Base-by-base conservation (phyloP, 1,140 invertebrate genomes). In the Calosoma granatense region DNA sequence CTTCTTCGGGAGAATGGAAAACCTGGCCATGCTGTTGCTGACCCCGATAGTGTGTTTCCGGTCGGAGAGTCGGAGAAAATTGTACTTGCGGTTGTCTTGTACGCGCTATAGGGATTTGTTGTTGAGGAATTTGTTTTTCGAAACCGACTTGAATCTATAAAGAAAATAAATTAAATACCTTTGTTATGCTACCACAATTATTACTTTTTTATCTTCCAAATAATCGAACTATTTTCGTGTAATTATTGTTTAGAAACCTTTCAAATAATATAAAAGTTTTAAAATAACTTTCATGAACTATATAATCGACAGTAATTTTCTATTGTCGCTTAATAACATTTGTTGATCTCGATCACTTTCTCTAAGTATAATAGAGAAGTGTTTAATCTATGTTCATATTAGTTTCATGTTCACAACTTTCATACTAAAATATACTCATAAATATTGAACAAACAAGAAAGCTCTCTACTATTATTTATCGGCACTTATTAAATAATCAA, bases 1-100 rank as follows among this genome's bases (percentile, higher is more conserved):
- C 86, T 66, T 90, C 87, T 68, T 92, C 88, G 1, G 88, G 86
- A 17, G 86, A 87, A 58, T 86, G 81, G 69, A 88, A 92, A 3
- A 90, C 87, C 67, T 88, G 86, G 9, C 70, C 72, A 61, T 64
- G 72, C 59, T 64, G 69, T 64, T 66, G 73, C 65, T 56, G 64
- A 65, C 61, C 70, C 63, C 62, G 71, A 64, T 15, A 61, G 58
- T 23, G 71, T 67, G 23, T 69, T 62, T 65, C 71, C 30, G 55
- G 71, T 66, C 62, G 65, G 63, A 71, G 60, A 47, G 71, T 72
- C 17, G 70, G 72, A 39, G 69, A 65, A 22, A 67, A 56, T 63
- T 66, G 51, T 2, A 57, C 4, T 54, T 54, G 53, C 23, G 17
- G 63, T 53, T 67, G 67, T 26, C 59, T 56, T 56, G 66, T 61